Percentiles rank a stretch among this genome's conserved stretches.
These are phyloP conservation scores for Axis porcinus DNA, from an alignment of 2,113 vertebrate species.

Conservation along the genomic window DNA sequence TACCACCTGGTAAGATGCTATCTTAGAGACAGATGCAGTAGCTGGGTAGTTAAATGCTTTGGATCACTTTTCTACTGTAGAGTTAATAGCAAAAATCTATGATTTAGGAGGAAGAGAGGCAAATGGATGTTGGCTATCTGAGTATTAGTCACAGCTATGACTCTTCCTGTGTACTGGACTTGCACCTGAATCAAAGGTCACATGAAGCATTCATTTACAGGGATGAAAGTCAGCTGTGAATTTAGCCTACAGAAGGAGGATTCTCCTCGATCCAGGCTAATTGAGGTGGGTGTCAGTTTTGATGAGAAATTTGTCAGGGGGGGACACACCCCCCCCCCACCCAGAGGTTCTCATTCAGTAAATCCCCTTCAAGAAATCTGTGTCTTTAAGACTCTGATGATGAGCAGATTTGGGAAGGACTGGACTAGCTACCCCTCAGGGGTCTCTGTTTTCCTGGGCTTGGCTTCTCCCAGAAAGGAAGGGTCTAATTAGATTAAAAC, in stretches of 20 bases:
- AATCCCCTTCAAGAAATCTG: not conserved
- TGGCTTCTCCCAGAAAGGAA: not conserved
- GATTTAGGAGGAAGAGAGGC: not conserved
- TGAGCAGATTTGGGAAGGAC: not conserved
- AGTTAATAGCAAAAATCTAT: not conserved
- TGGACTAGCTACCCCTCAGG: not conserved
- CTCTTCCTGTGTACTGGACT: not conserved
- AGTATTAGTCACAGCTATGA: not conserved
- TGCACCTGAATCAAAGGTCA: not conserved
- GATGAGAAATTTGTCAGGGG: not conserved
- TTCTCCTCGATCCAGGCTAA: not conserved
- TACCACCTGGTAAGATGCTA: not conserved
- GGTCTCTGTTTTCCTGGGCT: not conserved
- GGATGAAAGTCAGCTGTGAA: not conserved
- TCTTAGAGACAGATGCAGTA: not conserved
- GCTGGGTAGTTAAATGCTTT: not conserved
- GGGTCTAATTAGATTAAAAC: not conserved
- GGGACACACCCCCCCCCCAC: not conserved
- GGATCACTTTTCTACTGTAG: not conserved
- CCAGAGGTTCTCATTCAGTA: not conserved
- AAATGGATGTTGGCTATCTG: not conserved
- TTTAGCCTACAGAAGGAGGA: not conserved
- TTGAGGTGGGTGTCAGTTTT: not conserved
- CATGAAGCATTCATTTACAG: not conserved
- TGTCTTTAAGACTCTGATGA: not conserved